These are phyloP conservation scores for Melanogrammus aeglefinus DNA, from an alignment of 2,797 vertebrate species.

Conservation along the genomic window DNA sequence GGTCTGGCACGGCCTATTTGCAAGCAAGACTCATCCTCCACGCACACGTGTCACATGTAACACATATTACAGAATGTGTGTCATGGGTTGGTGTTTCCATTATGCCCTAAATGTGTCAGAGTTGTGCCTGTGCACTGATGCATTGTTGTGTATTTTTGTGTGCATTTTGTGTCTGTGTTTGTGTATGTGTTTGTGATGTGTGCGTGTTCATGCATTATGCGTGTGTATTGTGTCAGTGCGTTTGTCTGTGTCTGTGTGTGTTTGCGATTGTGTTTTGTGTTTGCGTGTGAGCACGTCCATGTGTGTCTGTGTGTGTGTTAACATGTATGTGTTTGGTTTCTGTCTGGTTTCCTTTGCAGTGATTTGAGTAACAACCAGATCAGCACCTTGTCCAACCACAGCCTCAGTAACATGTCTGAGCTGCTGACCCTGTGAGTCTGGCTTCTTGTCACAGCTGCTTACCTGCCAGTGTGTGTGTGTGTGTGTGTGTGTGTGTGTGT, in stretches of 20 bases:
- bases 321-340: constrained; percentile 47
- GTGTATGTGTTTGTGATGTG: not conserved
- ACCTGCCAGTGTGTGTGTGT: constrained; percentile 35
- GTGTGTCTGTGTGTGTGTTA: constrained; percentile 29
- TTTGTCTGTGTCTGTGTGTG: constrained; percentile 43
- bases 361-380: constrained; percentile 99
- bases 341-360: constrained; percentile 84
- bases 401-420: constrained; percentile 99
- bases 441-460: constrained; percentile 48
- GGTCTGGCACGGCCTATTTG: no score
- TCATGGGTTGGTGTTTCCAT: not conserved
- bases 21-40: not conserved
- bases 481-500: constrained; percentile 16
- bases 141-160: not conserved
- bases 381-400: constrained; percentile 98
- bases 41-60: not conserved
- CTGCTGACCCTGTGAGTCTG: constrained; percentile 97
- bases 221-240: constrained; percentile 25
- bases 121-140: not conserved
- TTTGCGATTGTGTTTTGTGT: not conserved
- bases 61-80: not conserved
- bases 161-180: not conserved
- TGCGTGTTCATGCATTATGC: constrained; percentile 10
- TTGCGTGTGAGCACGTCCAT: constrained; percentile 18
- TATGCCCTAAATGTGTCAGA: no score